Evolutionary conservation across 2,113 vertebrate genomes (phyloP), one percentile per base, ranked within the genome.

Genomic region (Mormyrus lacerda): DNA sequence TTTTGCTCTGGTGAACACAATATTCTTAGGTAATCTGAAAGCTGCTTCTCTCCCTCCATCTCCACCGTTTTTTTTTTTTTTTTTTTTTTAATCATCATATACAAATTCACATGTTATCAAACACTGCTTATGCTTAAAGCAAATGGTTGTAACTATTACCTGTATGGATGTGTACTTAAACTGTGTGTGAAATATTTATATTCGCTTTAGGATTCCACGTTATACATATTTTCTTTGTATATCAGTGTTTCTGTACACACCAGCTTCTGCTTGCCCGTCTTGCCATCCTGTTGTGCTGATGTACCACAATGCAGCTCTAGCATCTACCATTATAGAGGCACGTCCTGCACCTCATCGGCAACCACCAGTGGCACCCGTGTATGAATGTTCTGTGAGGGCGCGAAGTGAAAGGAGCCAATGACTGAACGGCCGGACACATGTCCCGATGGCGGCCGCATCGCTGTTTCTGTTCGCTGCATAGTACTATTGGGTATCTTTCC

Each of bases 301-400:
- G 61, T 69, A 11, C 61, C 3, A 11, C n/a, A 27, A 69, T 27
- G 10, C 61, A 31, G 10, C n/a, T 27, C 10, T 69, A 31, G 31
- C 61, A 69, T 31, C 61, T 69, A 4, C n/a, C 27, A 69, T 31
- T 27, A 31, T 69, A 69, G 11, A 31, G 27, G 27, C 10, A 69
- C n/a, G 3, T 31, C n/a, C 61, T 69, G n/a, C 13, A 31, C 61
- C 61, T 69, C n/a, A 31, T 27, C 0, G 2, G 15, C 15, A 39
- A 95, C 96, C 96, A 91, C 87, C 92, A 93, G 91, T 27, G 27
- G 61, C 9, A n/a, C 90, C 91, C 91, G 90, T 90, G 15, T 91
- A 55, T 89, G 82, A 90, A 91, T 89, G 91, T 85, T 88, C 89
- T 31, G 65, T 73, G 50, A 79, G 87, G 51, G 55, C 84, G 35